Evolutionary conservation across 1,140 invertebrate species (phyloP), one percentile per base, ranked within the genome.

Genomic region (Temnothorax longispinosus): DNA sequence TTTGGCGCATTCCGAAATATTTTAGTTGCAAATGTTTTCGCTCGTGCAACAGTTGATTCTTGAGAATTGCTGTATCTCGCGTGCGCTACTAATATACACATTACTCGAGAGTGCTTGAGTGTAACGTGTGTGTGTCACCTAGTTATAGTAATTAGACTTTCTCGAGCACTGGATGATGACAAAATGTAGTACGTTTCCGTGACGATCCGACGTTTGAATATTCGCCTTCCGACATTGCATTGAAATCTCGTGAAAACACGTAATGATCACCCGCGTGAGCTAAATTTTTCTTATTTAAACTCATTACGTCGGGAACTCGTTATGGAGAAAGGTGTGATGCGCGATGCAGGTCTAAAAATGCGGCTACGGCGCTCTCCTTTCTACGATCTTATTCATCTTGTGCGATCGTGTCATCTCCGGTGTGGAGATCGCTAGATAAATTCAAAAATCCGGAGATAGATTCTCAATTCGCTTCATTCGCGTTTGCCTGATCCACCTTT

Each of bases 101-200:
- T 77, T 35, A 80, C n/a, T 67, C 47, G 35, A 69, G 69, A 54
- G 21, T 2, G 44, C 32, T 80, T 52, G 47, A 32, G 15, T 64
- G 38, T 77, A 62, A 77, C 18, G 13, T n/a, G 38, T 27, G 21
- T 21, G n/a, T 78, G 44, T 78, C 44, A 32, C 27, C 60, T 50
- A n/a, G 56, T 77, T 77, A 47, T n/a, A 62, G 13, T 18, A 78
- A 78, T 67, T 78, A 78, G 44, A 67, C 76, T 78, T 78, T 78
- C 76, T 67, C 62, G 47, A 41, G 35, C 52, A 15, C 11, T 54
- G 13, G 13, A 75, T 56, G 47, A 75, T 41, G 27, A 54, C 15
- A 58, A 52, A 52, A 52, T 5, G n/a, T 10, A 35, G n/a, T 10
- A 35, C 13, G 47, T 15, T 56, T 75, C 7, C n/a, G 13, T 3